Base-by-base conservation (phyloP, 2,888 invertebrate species). In the Aphodius sticticus region DNA sequence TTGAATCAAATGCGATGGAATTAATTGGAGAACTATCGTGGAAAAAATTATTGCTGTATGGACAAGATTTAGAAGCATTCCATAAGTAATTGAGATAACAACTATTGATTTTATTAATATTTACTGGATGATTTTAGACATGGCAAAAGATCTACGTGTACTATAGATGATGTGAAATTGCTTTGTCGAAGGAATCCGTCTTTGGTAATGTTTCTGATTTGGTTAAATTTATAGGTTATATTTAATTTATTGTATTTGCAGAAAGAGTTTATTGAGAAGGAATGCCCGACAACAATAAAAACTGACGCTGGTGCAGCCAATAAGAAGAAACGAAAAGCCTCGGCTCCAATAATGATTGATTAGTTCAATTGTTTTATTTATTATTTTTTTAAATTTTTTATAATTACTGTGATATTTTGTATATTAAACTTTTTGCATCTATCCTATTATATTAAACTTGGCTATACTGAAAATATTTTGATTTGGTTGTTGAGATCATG, bases 11-110 rank as follows among this genome's bases (percentile, higher is more conserved):
- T 77, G 91, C 92, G 0, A 89, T 92, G 83, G 93, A 93, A 82
- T 87, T 93, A 12, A 90, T 94, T 76, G 89, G 92, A 0, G 94
- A 94, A 86, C 86, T 93, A 5, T 88, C 92, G 15, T 92, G 91
- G 87, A 91, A 91, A 86, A 93, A 93, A 86, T 84, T 92, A 74
- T 86, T 88, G 35, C 84, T 90, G 0, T 92, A 92, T 85, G 92
- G 91, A 4, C 83, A 88, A 14, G 94, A 94, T 88, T 89, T 94
- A 81, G 94, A 94, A 87, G 91, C 91, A 69, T 94, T 94, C 89
- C 91, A 93, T 15, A 93, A 92, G 94, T 94, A 89, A 85, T 88
- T 84, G 69, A 53, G 76, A 77, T 79, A 70, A 70, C 1, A 26
- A 69, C 16, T 14, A 16, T 70, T 72, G 14, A 16, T 37, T 35